A percentile compares a stretch with the other conserved stretches of the same genome.
phyloP scores from a whole-genome alignment of 2,797 vertebrate species.

The Pachyuromys duprasi region DNA sequence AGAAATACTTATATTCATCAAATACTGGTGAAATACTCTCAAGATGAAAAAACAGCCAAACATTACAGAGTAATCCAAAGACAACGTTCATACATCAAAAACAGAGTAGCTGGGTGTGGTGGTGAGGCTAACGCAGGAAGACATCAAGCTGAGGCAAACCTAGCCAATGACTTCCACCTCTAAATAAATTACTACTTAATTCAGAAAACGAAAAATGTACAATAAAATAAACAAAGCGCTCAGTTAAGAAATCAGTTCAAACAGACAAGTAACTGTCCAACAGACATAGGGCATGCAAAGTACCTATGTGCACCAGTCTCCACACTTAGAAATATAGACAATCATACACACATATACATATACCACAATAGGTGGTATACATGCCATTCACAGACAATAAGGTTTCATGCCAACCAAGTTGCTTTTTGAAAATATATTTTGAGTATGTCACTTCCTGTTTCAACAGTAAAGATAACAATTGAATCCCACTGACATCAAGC shows the following conservation, averaged over 20 bases:
- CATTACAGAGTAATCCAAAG: not conserved
- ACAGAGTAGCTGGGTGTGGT: not conserved
- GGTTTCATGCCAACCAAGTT: not conserved
- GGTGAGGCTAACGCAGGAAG: not conserved
- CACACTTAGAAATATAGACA: not conserved
- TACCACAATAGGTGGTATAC: not conserved
- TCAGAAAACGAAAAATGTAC: not conserved
- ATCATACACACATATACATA: not conserved
- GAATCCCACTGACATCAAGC: not conserved
- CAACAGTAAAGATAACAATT: not conserved
- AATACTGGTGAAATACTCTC: slow-evolving; percentile 39
- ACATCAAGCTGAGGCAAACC: not conserved
- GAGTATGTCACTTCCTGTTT: not conserved
- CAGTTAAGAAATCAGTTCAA: not conserved
- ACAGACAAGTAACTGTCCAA: not conserved
- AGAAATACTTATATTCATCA: slow-evolving; percentile 34
- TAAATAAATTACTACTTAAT: slow-evolving; percentile 8
- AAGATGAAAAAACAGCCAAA: slow-evolving; percentile 43
- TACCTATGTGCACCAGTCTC: not conserved
- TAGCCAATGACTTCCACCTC: not conserved
- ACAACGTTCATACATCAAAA: slow-evolving; percentile 22
- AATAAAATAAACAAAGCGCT: not conserved
- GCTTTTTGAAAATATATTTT: not conserved
- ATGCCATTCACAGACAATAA: not conserved
- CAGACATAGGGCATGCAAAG: not conserved